Base-by-base conservation (phyloP, 2,888 invertebrate species). In the Lasioglossum vierecki region DNA sequence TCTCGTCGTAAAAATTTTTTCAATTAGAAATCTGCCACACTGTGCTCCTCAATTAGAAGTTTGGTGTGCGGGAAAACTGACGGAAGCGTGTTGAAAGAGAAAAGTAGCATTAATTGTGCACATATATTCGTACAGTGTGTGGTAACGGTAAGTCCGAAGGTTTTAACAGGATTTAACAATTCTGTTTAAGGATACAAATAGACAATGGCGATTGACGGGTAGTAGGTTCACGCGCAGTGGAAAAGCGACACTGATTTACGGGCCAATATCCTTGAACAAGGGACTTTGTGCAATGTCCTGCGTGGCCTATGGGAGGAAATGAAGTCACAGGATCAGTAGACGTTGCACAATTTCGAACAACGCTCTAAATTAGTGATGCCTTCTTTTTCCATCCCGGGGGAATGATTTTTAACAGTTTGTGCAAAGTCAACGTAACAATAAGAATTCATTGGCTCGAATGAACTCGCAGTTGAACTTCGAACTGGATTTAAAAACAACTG, bases 191-290 rank as follows among this genome's bases (percentile, higher is more conserved):
- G 30, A 63, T 30, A 30, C 30, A 63, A 63, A 63, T 30, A 63
- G 30, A 63, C 30, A 15, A 3, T 6, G 63, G 15, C 63, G 30
- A 30, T 63, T 63, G 63, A 63, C 63, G 57, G 11, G 30, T 30
- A 15, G 63, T 63, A 63, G 63, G 63, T 63, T 30, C 63, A 63
- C 6, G 26, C 6, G 63, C 30, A 15, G 63, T 63, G 30, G 63
- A 30, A 63, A 63, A 63, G 15, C 30, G 63, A 63, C 63, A 63
- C 15, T 63, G 63, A 63, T 63, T 63, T 63, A 63, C 63, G 63
- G 63, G 30, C 30, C 63, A 63, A 63, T 63, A 63, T 63, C 63
- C 30, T 63, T 63, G 63, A 63, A 63, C 63, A 63, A 63, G 63
- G 63, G 63, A 63, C 63, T 63, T 30, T 15, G 63, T 63, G 30